Conservation (phyloP, 2,113 vertebrate genomes). For the Limanda limanda region DNA sequence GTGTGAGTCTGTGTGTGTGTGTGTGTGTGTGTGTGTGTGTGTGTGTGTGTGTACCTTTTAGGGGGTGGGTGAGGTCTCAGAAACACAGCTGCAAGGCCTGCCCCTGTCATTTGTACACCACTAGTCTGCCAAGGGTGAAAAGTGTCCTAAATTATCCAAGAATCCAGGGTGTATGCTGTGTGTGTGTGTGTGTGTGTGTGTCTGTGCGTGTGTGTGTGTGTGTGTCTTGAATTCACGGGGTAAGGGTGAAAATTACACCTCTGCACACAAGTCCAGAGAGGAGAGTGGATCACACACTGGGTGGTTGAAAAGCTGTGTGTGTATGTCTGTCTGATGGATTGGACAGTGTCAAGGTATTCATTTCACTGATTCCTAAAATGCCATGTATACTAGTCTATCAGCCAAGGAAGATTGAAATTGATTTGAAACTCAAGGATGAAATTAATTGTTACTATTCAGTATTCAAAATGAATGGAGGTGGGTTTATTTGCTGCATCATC, state of each 20-base stretch:
- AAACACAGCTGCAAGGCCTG: conserved; percentile 87
- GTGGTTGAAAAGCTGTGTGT: conserved; percentile 60
- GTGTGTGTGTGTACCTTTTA: conserved; percentile 31
- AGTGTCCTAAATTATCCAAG: conserved; percentile 87
- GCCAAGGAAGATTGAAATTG: neutral
- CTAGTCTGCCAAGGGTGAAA: conserved; percentile 86
- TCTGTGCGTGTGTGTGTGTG: conserved; percentile 17
- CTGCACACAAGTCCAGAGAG: conserved; percentile 84
- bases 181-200: neutral
- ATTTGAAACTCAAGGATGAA: too few species aligned
- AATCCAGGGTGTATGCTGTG: conserved; percentile 72
- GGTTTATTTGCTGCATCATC: too few species aligned
- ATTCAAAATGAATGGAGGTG: too few species aligned
- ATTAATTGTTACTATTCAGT: too few species aligned
- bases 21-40: conserved; percentile 34
- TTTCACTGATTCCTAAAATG: neutral
- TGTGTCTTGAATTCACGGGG: conserved; percentile 72
- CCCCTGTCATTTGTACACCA: conserved; percentile 89
- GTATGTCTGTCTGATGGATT: neutral
- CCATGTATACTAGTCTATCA: neutral
- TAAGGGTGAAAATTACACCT: conserved; percentile 87
- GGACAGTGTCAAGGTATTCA: neutral
- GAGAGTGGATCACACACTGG: conserved; percentile 66
- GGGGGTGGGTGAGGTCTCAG: conserved; percentile 58
- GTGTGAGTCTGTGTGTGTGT: conserved; percentile 4